Evolutionary conservation across 2,113 vertebrate species (phyloP).

Genomic region (Centrocercus urophasianus): DNA sequence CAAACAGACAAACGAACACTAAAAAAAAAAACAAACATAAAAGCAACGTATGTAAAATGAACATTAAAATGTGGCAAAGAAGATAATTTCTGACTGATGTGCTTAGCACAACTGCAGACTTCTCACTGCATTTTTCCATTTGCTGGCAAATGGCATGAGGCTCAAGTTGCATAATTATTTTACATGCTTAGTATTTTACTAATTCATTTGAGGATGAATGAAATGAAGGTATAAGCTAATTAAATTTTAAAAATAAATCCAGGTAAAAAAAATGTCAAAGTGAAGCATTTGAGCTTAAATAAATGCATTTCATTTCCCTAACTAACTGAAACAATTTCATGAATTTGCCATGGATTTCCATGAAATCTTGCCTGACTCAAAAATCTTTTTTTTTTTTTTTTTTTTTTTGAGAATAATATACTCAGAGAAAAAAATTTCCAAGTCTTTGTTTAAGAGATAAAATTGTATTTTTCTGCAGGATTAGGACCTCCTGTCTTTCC

Average conservation of each 20-base stretch:
- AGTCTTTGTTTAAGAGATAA: accelerated
- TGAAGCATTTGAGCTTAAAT: neutral
- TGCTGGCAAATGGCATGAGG: neutral
- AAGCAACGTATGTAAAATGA: neutral
- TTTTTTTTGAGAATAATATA: neutral
- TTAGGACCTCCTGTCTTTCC: neutral
- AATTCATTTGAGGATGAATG: neutral
- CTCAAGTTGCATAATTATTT: neutral
- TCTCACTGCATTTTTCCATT: neutral
- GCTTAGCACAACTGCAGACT: neutral
- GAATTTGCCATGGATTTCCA: neutral
- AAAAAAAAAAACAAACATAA: neutral
- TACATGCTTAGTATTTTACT: neutral
- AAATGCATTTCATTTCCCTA: neutral
- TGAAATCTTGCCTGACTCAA: neutral
- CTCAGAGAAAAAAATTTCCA: neutral
- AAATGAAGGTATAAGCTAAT: neutral
- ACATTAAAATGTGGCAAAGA: neutral
- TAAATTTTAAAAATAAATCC: neutral
- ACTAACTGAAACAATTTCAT: neutral
- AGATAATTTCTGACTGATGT: neutral
- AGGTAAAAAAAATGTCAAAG: neutral
- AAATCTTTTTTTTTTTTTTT: neutral
- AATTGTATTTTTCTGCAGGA: neutral
- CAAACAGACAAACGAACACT: neutral